phyloP scores from a whole-genome alignment of 2,113 vertebrate genomes.

The Aptenodytes forsteri region DNA sequence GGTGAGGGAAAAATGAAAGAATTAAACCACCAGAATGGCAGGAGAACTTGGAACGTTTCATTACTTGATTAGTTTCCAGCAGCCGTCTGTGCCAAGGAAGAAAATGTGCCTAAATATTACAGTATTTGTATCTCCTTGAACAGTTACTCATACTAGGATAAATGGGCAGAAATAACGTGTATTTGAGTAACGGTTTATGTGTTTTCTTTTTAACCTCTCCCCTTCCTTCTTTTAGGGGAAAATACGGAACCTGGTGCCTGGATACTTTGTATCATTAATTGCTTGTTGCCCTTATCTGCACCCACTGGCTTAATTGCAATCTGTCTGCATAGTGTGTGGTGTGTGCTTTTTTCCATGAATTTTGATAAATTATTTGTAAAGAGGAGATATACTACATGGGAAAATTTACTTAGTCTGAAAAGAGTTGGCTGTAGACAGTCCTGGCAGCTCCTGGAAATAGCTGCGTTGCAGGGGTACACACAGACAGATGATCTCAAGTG shows the following conservation, averaged over 20 bases:
- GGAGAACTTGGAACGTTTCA: not conserved
- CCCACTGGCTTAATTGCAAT: not conserved
- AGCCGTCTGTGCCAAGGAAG: not conserved
- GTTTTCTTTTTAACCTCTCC: not conserved
- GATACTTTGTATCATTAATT: not conserved
- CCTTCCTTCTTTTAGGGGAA: not conserved
- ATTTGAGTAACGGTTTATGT: not conserved
- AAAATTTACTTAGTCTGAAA: not conserved
- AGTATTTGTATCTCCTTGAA: not conserved
- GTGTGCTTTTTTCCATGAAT: not conserved
- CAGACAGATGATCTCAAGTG: not conserved
- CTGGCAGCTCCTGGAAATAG: not conserved
- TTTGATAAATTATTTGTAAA: not conserved
- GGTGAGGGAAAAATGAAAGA: not conserved
- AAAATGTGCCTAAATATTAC: constrained; percentile 21
- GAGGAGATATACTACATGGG: not conserved
- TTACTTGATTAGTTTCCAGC: constrained; percentile 1
- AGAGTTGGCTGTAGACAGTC: not conserved
- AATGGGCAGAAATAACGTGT: not conserved
- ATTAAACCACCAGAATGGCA: not conserved
- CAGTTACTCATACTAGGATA: not conserved
- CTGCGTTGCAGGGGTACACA: accelerated
- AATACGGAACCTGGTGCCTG: not conserved
- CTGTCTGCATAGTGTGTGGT: not conserved
- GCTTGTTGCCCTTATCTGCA: not conserved